phyloP scores from a whole-genome alignment of 2,797 vertebrate species.

The Periparus ater region DNA sequence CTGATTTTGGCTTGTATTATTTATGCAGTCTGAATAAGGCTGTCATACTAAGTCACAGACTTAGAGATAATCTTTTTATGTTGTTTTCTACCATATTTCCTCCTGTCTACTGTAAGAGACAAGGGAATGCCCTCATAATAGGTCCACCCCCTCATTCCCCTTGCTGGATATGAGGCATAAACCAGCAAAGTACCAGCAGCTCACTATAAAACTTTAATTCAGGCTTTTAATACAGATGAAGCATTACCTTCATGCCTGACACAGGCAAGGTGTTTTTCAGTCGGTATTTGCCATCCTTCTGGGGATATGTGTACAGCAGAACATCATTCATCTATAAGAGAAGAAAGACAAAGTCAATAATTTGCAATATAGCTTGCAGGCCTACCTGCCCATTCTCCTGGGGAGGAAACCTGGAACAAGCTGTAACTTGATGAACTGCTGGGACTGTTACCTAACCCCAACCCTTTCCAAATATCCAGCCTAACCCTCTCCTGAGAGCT shows the following conservation, averaged over 20 bases:
- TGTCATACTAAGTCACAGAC: neutral
- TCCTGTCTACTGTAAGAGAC: neutral
- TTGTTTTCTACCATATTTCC: neutral
- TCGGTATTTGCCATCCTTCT: constrained; percentile 94
- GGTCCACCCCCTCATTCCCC: neutral
- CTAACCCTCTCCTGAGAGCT: neutral
- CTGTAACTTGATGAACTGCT: constrained; percentile 2
- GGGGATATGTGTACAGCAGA: constrained; percentile 93
- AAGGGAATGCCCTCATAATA: neutral
- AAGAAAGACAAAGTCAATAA: constrained; percentile 34
- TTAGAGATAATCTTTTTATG: neutral
- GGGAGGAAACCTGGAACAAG: neutral
- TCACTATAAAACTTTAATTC: neutral
- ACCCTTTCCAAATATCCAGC: neutral
- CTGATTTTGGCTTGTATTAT: constrained; percentile 22
- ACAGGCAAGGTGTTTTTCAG: constrained; percentile 89
- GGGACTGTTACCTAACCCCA: neutral
- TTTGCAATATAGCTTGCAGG: neutral
- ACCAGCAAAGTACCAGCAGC: neutral
- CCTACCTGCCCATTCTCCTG: neutral
- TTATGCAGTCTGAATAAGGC: neutral
- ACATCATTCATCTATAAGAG: constrained; percentile 91
- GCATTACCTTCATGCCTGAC: constrained; percentile 86
- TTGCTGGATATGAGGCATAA: neutral
- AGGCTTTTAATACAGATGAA: neutral